Base-by-base conservation (phyloP, 2,797 vertebrate genomes). In the Telmatherina bonti region DNA sequence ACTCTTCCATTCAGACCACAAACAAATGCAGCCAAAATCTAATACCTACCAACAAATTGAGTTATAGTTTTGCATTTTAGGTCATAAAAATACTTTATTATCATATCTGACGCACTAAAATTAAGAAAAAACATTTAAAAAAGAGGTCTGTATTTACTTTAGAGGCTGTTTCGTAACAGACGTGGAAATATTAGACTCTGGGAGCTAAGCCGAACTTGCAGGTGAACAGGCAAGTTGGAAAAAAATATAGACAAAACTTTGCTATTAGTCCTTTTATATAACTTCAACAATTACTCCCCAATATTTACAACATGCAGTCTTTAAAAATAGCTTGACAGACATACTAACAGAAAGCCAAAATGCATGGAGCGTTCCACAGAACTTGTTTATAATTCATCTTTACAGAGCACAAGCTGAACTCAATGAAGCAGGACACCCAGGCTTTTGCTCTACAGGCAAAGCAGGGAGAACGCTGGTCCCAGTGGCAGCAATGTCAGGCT, bases 91-190 rank as follows among this genome's bases (percentile, higher is more conserved):
- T 65, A 62, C 47, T 1, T 49, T 75, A 31, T 75, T 84, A 74
- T 70, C 79, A 83, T 65, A 89, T 89, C 82, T 67, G 82, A 63
- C 66, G 62, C 60, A 60, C 66, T 68, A 36, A 74, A 84, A 68
- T 70, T n/a, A 63, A 82, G 76, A 20, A 51, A 81, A 81, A 76
- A 82, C 61, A 79, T 85, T 51, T 86, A 73, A 76, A 30, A 20
- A 52, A 68, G 16, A 52, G 67, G 47, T 24, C 30, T 55, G 51
- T 78, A 70, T 85, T 79, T 65, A 61, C 33, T 84, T 67, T 57
- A 33, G 18, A 75, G 58, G 73, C 76, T 63, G 61, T 78, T 69
- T 56, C 72, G 67, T 66, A 62, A 36, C 54, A 69, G 54, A 59
- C 63, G 55, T 60, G 27, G 62, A 76, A 47, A 54, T 61, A 68